A percentile compares a stretch with the other conserved stretches of the same genome.
Conservation (phyloP, 2,113 vertebrate species). For the Monopterus albus region DNA sequence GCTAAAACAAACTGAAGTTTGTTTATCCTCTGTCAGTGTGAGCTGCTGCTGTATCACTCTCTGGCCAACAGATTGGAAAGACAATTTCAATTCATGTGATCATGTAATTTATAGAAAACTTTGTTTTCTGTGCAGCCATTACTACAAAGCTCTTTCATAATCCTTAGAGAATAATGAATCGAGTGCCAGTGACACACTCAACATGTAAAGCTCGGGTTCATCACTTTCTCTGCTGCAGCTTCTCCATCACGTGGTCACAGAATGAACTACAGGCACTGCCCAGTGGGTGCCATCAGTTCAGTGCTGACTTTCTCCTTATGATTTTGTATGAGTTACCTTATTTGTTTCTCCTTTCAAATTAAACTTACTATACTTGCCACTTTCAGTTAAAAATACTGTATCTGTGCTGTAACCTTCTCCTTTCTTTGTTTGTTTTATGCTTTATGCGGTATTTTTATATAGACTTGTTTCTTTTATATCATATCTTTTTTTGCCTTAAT, state of each 20-base stretch:
- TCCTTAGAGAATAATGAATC: constrained; percentile 1
- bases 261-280: constrained; percentile 44
- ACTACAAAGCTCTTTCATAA: neutral
- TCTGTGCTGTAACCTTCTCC: too few relatives aligned
- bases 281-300: too few relatives aligned
- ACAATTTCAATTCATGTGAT: constrained; percentile 49
- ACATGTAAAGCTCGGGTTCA: neutral
- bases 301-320: neutral
- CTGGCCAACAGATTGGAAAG: constrained; percentile 40
- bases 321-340: neutral
- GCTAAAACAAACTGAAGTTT: constrained; percentile 62
- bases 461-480: too few relatives aligned
- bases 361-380: too few relatives aligned
- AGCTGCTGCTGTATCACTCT: constrained; percentile 18
- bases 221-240: constrained; percentile 32
- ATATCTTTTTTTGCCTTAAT: too few relatives aligned
- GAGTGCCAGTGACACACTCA: neutral
- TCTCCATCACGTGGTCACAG: constrained; percentile 71
- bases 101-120: constrained; percentile 42
- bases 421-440: too few relatives aligned
- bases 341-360: too few relatives aligned
- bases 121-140: neutral
- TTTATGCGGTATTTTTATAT: too few relatives aligned
- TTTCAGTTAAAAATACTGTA: too few relatives aligned
- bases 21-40: constrained; percentile 30